These are phyloP conservation scores for Diabrotica balteata DNA, from an alignment of 2,888 invertebrate genomes.

Conservation along the genomic window DNA sequence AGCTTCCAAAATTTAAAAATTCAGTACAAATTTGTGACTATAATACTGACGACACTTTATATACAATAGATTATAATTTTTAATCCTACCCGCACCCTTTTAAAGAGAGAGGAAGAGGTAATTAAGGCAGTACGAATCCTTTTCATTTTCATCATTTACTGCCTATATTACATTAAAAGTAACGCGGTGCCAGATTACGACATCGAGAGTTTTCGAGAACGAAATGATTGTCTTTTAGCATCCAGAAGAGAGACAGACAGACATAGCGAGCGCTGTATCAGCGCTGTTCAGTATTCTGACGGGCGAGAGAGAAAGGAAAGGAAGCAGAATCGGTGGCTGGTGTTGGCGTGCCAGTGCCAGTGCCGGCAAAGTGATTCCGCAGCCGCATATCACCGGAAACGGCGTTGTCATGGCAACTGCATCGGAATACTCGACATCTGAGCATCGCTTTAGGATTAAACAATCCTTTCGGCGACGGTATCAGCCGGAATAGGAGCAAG, in stretches of 20 bases:
- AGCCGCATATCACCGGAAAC: conserved; percentile 51
- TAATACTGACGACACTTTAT: too few species aligned
- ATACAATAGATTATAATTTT: too few species aligned
- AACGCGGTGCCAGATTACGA: neutral
- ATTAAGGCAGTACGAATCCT: neutral
- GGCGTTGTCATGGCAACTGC: conserved; percentile 55
- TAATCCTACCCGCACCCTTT: neutral
- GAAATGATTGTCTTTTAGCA: conserved; percentile 27
- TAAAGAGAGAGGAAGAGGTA: neutral
- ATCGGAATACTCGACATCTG: conserved; percentile 53
- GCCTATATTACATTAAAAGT: conserved; percentile 1
- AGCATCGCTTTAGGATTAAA: conserved; percentile 53
- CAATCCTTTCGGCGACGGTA: conserved; percentile 43
- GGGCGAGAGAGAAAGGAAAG: conserved; percentile 6
- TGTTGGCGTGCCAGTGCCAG: conserved; percentile 4
- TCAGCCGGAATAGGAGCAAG: conserved; percentile 29
- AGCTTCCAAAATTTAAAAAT: too few species aligned
- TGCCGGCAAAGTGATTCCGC: conserved; percentile 53
- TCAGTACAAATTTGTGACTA: too few species aligned
- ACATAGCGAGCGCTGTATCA: too few species aligned
- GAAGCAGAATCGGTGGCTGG: conserved; percentile 5
- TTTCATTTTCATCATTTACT: neutral
- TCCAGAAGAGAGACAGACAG: conserved; percentile 1
- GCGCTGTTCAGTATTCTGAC: neutral
- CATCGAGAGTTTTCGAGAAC: conserved; percentile 5